Evolutionary conservation across 1,140 invertebrate genomes (phyloP).

Genomic region (Muscidifurax raptorellus): DNA sequence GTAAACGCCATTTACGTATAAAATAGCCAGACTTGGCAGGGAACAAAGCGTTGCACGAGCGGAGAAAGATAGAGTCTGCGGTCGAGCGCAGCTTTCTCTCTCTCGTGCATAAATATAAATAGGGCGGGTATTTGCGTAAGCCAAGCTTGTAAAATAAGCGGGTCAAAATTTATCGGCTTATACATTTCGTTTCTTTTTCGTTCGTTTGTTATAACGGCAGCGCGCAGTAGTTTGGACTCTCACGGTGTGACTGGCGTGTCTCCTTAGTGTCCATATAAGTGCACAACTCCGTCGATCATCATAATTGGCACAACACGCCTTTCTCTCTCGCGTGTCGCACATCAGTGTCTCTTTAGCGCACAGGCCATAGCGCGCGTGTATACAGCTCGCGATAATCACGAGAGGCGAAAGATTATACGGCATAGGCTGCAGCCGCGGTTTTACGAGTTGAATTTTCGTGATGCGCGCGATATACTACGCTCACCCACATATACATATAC

Average conservation of each 20-base stretch:
- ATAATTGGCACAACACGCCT: background rate
- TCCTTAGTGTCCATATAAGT: slow-evolving; percentile 57
- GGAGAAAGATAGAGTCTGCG: no score
- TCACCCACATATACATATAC: no score
- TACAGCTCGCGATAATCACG: slow-evolving; percentile 14
- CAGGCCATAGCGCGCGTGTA: background rate
- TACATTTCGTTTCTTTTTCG: no score
- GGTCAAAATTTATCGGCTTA: slow-evolving; percentile 39
- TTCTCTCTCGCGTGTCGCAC: background rate
- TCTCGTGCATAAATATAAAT: slow-evolving; percentile 18
- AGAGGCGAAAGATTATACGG: background rate
- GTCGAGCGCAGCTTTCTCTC: no score
- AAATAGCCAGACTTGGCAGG: no score
- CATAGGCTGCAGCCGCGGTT: background rate
- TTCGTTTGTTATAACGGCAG: background rate
- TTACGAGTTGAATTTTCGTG: slow-evolving; percentile 44
- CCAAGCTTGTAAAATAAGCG: slow-evolving; percentile 49
- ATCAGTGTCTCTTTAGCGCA: slow-evolving; percentile 1
- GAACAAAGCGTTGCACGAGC: no score
- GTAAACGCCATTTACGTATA: no score
- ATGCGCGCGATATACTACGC: slow-evolving; percentile 8
- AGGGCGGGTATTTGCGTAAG: slow-evolving; percentile 34
- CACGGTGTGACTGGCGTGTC: slow-evolving; percentile 29
- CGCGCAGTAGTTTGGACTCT: slow-evolving; percentile 29
- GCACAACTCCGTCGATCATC: background rate